phyloP scores from a whole-genome alignment of 2,888 invertebrate genomes.

The Lochmaea capreae region DNA sequence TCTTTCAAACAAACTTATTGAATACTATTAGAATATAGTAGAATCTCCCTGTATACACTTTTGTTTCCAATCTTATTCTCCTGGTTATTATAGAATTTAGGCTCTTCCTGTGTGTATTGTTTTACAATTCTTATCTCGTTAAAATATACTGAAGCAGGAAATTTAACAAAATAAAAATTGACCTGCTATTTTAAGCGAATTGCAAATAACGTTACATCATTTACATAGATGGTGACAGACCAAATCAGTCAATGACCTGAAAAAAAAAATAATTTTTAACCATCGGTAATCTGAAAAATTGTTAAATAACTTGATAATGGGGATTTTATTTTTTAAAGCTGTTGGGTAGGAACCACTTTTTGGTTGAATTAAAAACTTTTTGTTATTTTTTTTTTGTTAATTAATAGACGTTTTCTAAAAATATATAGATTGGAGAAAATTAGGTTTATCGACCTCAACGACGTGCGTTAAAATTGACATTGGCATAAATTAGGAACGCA shows the following conservation, averaged over 20 bases:
- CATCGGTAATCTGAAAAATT: too few relatives aligned
- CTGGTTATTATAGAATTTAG: neutral
- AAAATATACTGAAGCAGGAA: neutral
- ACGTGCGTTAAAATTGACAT: neutral
- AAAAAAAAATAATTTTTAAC: neutral
- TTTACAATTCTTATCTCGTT: neutral
- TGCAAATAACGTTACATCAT: constrained; percentile 1
- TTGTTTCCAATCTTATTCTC: neutral
- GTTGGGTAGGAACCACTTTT: neutral
- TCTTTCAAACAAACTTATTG: too few relatives aligned
- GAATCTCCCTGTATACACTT: neutral
- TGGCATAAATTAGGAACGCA: constrained; percentile 9
- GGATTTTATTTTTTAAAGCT: too few relatives aligned
- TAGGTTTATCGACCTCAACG: constrained; percentile 10
- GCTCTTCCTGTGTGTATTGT: neutral
- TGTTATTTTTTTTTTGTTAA: neutral
- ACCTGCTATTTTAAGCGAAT: constrained; percentile 4
- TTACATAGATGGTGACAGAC: neutral
- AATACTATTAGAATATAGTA: too few relatives aligned
- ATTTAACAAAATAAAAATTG: constrained; percentile 6
- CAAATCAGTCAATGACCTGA: constrained; percentile 17
- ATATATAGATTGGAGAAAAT: neutral
- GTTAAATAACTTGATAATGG: too few relatives aligned
- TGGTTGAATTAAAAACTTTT: neutral
- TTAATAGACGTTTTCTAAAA: neutral